Evolutionary conservation across 2,113 vertebrate genomes (phyloP).

Genomic region (Forbesichthys agassizii): DNA sequence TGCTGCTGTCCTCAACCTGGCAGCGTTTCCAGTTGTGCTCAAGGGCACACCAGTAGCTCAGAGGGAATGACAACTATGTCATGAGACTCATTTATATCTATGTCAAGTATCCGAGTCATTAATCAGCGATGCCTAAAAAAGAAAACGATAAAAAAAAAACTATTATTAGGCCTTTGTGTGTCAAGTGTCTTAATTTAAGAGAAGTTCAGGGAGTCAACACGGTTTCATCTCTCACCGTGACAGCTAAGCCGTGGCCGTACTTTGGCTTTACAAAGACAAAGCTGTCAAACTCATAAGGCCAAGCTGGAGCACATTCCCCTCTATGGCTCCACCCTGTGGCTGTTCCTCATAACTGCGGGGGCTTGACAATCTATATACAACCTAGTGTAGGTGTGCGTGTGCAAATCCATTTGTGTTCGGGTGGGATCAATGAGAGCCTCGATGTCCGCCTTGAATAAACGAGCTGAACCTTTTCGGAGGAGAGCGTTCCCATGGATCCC

Average conservation of each 20-base stretch:
- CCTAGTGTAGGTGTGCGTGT: neutral
- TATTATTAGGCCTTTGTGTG: neutral
- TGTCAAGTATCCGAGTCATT: neutral
- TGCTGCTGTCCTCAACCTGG: too few species aligned
- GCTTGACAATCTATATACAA: neutral
- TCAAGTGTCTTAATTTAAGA: neutral
- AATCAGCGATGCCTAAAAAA: neutral
- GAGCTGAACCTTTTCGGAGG: too few species aligned
- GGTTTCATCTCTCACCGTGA: constrained; percentile 3
- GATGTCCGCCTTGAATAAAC: too few species aligned
- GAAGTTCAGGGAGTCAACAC: neutral
- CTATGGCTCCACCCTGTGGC: constrained; percentile 51
- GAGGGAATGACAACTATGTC: neutral
- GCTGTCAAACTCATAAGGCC: constrained; percentile 25
- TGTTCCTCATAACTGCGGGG: neutral
- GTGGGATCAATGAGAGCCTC: neutral
- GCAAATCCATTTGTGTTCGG: neutral
- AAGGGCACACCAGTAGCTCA: neutral
- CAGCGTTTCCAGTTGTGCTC: neutral
- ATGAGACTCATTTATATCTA: neutral
- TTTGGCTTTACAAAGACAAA: constrained; percentile 1
- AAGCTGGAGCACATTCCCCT: neutral
- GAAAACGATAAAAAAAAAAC: too few species aligned
- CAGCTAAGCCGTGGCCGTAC: neutral
- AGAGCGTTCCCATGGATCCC: too few species aligned